Conservation (phyloP, 2,797 vertebrate genomes). For the Sebastiscus albofasciatus region DNA sequence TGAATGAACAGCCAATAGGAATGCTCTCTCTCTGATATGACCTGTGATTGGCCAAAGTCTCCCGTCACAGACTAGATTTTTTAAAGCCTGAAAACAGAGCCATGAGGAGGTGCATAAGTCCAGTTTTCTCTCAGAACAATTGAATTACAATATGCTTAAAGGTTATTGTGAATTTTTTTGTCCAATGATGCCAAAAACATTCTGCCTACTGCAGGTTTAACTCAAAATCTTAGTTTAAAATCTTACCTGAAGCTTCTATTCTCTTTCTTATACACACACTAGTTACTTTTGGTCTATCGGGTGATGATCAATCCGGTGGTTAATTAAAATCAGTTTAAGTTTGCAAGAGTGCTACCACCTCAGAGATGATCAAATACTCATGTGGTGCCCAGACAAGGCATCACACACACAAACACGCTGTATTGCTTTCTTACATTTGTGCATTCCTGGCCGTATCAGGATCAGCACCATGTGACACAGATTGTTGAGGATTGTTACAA, state of each 20-base stretch:
- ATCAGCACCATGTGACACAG: slow-evolving; percentile 56
- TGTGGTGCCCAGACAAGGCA: neutral
- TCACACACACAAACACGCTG: neutral
- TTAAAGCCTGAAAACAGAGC: neutral
- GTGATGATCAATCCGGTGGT: neutral
- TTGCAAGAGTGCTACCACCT: neutral
- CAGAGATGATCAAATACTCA: neutral
- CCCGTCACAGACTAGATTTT: neutral
- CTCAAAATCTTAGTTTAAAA: neutral
- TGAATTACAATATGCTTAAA: too few species aligned
- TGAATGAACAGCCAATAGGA: too few species aligned
- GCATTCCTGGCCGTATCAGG: neutral
- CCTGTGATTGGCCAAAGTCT: too few species aligned
- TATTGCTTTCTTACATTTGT: neutral
- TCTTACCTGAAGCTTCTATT: neutral
- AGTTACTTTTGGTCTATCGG: neutral
- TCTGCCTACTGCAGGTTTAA: too few species aligned
- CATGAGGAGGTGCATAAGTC: too few species aligned
- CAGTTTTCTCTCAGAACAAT: too few species aligned
- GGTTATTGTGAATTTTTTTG: too few species aligned
- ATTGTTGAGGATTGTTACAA: neutral
- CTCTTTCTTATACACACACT: neutral
- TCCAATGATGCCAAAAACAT: too few species aligned
- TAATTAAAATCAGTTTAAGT: neutral
- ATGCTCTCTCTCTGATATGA: too few species aligned